A percentile compares a stretch with the other conserved stretches of the same genome.
phyloP scores from a whole-genome alignment of 2,113 vertebrate species.

The Mastomys coucha region DNA sequence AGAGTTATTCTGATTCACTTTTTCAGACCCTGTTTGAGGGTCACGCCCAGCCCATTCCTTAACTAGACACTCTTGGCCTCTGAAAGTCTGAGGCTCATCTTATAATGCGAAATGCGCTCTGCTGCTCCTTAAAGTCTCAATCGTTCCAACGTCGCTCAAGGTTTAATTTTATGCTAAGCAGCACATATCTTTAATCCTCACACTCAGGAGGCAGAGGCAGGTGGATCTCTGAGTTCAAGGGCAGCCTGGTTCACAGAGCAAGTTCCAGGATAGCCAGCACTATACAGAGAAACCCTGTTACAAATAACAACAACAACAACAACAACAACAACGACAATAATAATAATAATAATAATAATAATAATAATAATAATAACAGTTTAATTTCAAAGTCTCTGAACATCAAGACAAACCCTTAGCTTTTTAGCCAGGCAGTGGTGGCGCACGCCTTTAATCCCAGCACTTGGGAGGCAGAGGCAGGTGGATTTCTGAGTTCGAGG shows the following conservation, averaged over 20 bases:
- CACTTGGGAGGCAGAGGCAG: too few species aligned
- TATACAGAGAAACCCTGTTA: neutral
- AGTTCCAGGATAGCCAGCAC: neutral
- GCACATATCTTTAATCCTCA: neutral
- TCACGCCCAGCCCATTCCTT: neutral
- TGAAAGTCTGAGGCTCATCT: neutral
- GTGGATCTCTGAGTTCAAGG: neutral
- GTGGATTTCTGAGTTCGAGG: too few species aligned
- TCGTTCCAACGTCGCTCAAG: neutral
- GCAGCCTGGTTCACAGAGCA: neutral
- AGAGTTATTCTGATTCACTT: neutral
- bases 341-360: neutral
- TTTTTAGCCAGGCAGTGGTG: too few species aligned
- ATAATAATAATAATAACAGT: too few species aligned
- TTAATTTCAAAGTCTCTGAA: slow-evolving; percentile 1
- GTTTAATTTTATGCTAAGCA: neutral
- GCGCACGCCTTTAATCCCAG: too few species aligned
- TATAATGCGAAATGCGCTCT: neutral
- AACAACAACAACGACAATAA: too few species aligned
- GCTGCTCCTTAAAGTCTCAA: neutral
- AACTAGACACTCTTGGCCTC: neutral
- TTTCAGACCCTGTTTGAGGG: neutral
- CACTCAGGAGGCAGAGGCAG: neutral
- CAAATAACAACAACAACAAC: neutral
- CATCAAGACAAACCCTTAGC: neutral